Evolutionary conservation across 2,888 invertebrate genomes (phyloP), one percentile per base, ranked within the genome.

Genomic region (Gastracanthus pulcherrimus): DNA sequence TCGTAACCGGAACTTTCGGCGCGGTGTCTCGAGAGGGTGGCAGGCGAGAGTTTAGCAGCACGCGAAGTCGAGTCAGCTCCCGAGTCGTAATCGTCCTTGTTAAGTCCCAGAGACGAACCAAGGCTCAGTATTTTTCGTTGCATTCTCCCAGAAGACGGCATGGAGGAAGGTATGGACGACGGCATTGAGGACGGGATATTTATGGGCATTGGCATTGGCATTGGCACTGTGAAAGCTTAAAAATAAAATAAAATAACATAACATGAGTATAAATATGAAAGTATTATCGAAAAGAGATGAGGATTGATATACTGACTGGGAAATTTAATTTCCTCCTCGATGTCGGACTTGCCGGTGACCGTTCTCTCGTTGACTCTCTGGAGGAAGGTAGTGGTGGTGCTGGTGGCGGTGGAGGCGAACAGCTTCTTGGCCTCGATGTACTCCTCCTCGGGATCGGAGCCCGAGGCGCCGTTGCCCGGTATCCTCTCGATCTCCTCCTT

Each of bases 1-100:
- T 98, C 98, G 88, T 98, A 98, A 0, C 98, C 98, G 69, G 93
- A 93, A 88, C 97, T 97, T 90, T 97, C 97, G 3, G 97, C 96
- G 71, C 96, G 93, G 83, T 90, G 89, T 85, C 96, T 92, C 0
- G 96, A 96, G 3, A 96, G 95, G 0, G 96, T 96, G 0, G 95
- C 95, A 0, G 95, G 95, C 85, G 96, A 96, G 85, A 96, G 95
- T 89, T 96, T 96, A 1, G 96, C 96, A 16, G 96, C 96, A 19
- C 96, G 93, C 0, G 96, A 96, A 1, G 96, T 96, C 0, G 96
- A 96, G 87, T 97, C 96, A 86, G 96, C 96, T 0, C 96, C 96
- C 86, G 96, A 96, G 88, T 97, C 96, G 87, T 96, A 96, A 5
- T 96, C 96, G 87, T 96, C 95, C 86, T 95, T 95, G 2, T 95